Percentiles rank a stretch among this genome's conserved stretches.
These are phyloP conservation scores for Bactericera cockerelli DNA, from an alignment of 1,140 invertebrate genomes.

Conservation along the genomic window DNA sequence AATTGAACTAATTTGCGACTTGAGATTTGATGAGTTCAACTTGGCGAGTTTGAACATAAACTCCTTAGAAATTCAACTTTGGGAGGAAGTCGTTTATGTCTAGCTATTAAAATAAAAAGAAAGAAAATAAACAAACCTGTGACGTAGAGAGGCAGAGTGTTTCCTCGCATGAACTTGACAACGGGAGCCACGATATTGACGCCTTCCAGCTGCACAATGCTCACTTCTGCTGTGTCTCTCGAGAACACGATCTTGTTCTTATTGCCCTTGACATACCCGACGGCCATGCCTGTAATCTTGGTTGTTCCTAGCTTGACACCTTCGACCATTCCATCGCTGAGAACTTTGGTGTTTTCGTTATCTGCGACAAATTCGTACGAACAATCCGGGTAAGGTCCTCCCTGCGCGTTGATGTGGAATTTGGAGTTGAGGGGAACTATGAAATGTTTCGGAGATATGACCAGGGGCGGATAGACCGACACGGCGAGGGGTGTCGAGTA, in stretches of 20 bases:
- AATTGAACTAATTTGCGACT: too few relatives aligned
- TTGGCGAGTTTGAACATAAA: too few relatives aligned
- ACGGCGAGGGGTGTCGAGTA: slow-evolving; percentile 16
- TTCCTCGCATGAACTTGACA: slow-evolving; percentile 47
- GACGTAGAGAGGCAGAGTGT: slow-evolving; percentile 55
- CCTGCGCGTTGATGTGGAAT: slow-evolving; percentile 49
- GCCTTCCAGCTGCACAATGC: slow-evolving; percentile 50
- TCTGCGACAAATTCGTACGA: slow-evolving; percentile 44
- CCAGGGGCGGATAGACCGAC: slow-evolving; percentile 51
- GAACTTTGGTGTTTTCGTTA: slow-evolving; percentile 33
- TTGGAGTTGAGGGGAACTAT: slow-evolving; percentile 54
- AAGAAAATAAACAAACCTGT: too few relatives aligned
- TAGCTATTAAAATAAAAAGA: too few relatives aligned
- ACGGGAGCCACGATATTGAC: slow-evolving; percentile 54
- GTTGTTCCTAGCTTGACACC: slow-evolving; percentile 43
- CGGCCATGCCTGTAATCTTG: slow-evolving; percentile 43
- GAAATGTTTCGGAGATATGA: slow-evolving; percentile 49
- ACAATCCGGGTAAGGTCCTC: slow-evolving; percentile 55
- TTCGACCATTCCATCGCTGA: slow-evolving; percentile 42
- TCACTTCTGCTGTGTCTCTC: slow-evolving; percentile 43
- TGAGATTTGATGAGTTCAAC: too few relatives aligned
- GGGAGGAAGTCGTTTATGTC: too few relatives aligned
- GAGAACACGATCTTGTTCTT: slow-evolving; percentile 43
- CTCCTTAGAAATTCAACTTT: too few relatives aligned
- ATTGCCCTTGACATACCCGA: slow-evolving; percentile 43